Percentiles rank a stretch among this genome's conserved stretches.
Evolutionary conservation across 2,888 invertebrate genomes (phyloP).

Genomic region (Nomada fabriciana): DNA sequence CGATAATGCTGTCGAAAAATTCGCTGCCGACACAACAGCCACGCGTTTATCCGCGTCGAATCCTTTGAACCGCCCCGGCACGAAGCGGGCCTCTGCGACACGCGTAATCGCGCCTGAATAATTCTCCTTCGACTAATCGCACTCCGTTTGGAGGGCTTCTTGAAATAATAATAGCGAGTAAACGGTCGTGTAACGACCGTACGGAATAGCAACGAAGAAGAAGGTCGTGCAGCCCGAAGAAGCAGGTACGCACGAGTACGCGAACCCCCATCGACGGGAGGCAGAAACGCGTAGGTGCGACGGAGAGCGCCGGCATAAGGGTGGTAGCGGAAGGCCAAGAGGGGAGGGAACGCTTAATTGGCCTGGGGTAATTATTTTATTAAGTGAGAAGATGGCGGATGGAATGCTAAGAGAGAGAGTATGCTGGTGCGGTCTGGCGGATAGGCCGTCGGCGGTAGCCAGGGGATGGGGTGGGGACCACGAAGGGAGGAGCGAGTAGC

Average conservation of each 20-base stretch:
- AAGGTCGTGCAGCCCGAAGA: conserved; percentile 3
- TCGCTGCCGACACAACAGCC: background rate
- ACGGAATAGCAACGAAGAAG: conserved; percentile 15
- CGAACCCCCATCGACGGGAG: conserved; percentile 5
- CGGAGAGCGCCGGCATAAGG: conserved; percentile 1
- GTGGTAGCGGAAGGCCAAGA: conserved; percentile 19
- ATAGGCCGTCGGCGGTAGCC: conserved; percentile 57
- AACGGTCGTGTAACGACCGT: conserved; percentile 40
- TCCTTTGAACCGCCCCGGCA: background rate
- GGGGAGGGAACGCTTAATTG: conserved; percentile 81
- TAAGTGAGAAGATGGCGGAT: conserved; percentile 84
- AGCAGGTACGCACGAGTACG: conserved; percentile 14
- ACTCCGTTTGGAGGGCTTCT: conserved; percentile 23
- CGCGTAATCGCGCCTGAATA: conserved; percentile 30
- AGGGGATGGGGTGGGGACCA: conserved; percentile 10
- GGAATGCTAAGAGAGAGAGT: conserved; percentile 81
- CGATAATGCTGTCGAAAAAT: too few species aligned
- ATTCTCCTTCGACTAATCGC: conserved; percentile 28
- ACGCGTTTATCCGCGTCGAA: background rate
- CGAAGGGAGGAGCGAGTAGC: conserved; percentile 53
- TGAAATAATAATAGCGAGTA: conserved; percentile 47
- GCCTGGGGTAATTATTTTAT: conserved; percentile 84
- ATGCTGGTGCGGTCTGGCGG: conserved; percentile 72
- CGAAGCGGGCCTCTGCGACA: background rate
- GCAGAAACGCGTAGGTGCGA: background rate